These are phyloP conservation scores for Nymphalis polychloros DNA, from an alignment of 2,888 invertebrate genomes.

Conservation along the genomic window DNA sequence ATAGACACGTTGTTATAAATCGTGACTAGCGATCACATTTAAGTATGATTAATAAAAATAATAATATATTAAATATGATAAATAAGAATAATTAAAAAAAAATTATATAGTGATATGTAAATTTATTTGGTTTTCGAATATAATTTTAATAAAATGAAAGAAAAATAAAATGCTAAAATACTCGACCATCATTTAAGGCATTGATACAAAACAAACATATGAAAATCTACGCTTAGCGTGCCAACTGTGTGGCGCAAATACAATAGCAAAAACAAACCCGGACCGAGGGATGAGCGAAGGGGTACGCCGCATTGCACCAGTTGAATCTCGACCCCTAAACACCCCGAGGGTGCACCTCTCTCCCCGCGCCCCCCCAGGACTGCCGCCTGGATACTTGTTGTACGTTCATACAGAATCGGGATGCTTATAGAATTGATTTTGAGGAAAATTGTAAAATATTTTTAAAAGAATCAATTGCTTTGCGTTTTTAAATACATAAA, in stretches of 20 bases:
- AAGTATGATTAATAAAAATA: no score
- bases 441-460: slow-evolving; percentile 26
- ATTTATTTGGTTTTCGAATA: neutral
- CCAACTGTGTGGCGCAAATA: slow-evolving; percentile 55
- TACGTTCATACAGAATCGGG: slow-evolving; percentile 51
- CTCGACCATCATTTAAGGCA: slow-evolving; percentile 51
- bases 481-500: no score
- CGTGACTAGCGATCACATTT: no score
- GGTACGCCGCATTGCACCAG: slow-evolving; percentile 80
- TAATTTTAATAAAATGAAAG: slow-evolving; percentile 24
- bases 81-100: no score
- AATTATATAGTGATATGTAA: no score
- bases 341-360: slow-evolving; percentile 41
- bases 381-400: slow-evolving; percentile 64
- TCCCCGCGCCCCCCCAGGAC: slow-evolving; percentile 34
- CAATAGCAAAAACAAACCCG: slow-evolving; percentile 63
- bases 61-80: no score
- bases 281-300: slow-evolving; percentile 59
- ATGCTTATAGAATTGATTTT: slow-evolving; percentile 44
- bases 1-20: no score
- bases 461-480: no score
- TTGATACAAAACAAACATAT: slow-evolving; percentile 56
- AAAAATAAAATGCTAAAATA: slow-evolving; percentile 44
- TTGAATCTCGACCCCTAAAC: slow-evolving; percentile 73
- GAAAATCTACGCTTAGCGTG: slow-evolving; percentile 59